phyloP scores from a whole-genome alignment of 2,113 vertebrate species.

The Pedionomus torquatus region DNA sequence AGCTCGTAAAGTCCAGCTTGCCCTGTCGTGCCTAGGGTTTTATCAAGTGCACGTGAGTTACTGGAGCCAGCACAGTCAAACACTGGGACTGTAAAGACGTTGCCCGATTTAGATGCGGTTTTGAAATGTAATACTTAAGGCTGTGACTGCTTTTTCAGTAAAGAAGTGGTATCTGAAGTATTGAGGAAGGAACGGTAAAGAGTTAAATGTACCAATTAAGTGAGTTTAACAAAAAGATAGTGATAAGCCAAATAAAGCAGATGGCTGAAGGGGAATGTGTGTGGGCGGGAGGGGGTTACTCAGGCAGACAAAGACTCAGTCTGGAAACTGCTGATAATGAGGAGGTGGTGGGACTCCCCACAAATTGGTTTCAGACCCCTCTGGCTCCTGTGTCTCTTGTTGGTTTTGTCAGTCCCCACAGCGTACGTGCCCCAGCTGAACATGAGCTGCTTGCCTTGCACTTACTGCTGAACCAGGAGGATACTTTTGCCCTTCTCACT shows the following conservation, averaged over 20 bases:
- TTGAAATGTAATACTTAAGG: not conserved
- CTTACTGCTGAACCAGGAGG: not conserved
- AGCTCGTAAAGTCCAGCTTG: not conserved
- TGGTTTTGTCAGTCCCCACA: not conserved
- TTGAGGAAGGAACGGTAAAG: not conserved
- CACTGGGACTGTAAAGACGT: not conserved
- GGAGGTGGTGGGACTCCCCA: not conserved
- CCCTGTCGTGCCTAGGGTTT: not conserved
- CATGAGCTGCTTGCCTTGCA: not conserved
- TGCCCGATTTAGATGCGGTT: not conserved
- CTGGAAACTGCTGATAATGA: constrained; percentile 6
- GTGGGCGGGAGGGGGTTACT: constrained; percentile 48
- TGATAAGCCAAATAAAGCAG: constrained; percentile 47
- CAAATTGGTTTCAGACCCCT: not conserved
- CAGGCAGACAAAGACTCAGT: not conserved
- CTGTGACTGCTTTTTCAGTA: not conserved
- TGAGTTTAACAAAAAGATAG: constrained; percentile 33
- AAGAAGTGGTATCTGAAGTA: not conserved
- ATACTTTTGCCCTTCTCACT: not conserved
- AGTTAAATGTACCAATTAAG: constrained; percentile 49
- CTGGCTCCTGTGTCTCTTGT: not conserved
- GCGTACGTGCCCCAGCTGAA: rapidly evolving
- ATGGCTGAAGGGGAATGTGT: constrained; percentile 48
- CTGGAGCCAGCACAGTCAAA: rapidly evolving
- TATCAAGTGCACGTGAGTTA: not conserved